Evolutionary conservation across 2,888 invertebrate genomes (phyloP), one percentile per base, ranked within the genome.

Genomic region (Cheilosia grossa): DNA sequence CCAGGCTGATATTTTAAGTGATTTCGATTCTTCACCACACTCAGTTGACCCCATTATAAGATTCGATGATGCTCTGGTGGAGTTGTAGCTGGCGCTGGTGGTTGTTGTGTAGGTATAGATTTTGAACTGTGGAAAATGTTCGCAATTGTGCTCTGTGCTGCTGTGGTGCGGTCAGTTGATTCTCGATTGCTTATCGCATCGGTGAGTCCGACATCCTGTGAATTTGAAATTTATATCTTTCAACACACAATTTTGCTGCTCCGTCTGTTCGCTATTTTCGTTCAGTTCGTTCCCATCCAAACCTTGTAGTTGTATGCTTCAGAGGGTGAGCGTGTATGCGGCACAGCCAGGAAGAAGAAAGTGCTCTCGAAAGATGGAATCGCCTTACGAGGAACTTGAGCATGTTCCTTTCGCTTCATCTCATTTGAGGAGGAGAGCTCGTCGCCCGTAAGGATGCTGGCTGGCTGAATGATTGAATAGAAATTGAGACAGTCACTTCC

Each of bases 401-500:
- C 79, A 73, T 79, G 83, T 80, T 80, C 47, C 73, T 58, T 80
- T 53, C 44, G 69, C 72, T 74, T n/a, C 59, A 66, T 77, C 58
- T 64, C 53, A 77, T 30, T 58, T 61, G 58, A 79, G 13, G 19
- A 19, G 21, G 37, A 66, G 63, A 30, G 9, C 30, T 30, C 30
- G 30, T 30, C 30, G 27, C 19, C 33, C 44, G 44, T 47, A 15
- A 66, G 74, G 64, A 83, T 83, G 58, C 51, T 64, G 83, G 79
- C 63, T 70, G 83, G 58, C 47, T 64, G 83, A 70, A 69, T 80
- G 83, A 80, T 80, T 83, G 69, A 74, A 83, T 83, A 69, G 61
- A 69, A 83, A 80, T 83, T 74, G 74, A 83, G 74, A 83, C 83
- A 80, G 63, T 69, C 79, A 74, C 83, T 74, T 80, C 80, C 83